Percentiles rank a stretch among this genome's conserved stretches.
Evolutionary conservation across 2,797 vertebrate species (phyloP).

Genomic region (Euthynnus affinis): DNA sequence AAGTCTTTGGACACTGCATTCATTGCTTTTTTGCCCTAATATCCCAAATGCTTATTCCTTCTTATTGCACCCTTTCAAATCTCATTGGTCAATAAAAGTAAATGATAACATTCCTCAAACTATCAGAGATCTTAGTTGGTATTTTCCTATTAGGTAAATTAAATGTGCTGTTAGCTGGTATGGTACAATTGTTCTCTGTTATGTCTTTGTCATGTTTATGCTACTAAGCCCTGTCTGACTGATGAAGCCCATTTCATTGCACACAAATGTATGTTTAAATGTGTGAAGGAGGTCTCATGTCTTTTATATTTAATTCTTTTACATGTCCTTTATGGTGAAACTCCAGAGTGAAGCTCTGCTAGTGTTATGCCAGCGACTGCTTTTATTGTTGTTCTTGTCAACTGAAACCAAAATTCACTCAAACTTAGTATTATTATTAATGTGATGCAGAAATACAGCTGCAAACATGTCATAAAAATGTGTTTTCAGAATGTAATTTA

Average conservation of each 20-base stretch:
- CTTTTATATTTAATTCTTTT: not conserved
- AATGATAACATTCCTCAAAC: no score
- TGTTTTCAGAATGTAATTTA: no score
- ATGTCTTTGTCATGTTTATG: not conserved
- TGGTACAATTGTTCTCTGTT: no score
- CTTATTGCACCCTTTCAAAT: no score
- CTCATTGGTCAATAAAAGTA: no score
- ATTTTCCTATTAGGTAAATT: no score
- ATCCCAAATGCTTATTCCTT: no score
- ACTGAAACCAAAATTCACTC: conserved; percentile 13
- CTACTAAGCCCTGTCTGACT: conserved; percentile 1
- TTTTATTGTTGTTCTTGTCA: not conserved
- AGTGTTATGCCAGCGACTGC: not conserved
- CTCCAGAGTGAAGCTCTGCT: not conserved
- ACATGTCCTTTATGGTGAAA: not conserved
- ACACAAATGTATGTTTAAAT: conserved; percentile 3
- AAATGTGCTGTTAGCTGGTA: no score
- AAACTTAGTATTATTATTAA: no score
- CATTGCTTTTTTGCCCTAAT: conserved; percentile 20
- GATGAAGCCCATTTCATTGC: not conserved
- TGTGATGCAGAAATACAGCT: no score
- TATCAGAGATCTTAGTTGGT: no score
- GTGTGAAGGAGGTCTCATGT: not conserved
- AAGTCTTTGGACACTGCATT: conserved; percentile 7
- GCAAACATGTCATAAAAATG: no score